Percentiles rank a stretch among this genome's conserved stretches.
These are phyloP conservation scores for Merluccius polli DNA, from an alignment of 2,797 vertebrate species.

Conservation along the genomic window DNA sequence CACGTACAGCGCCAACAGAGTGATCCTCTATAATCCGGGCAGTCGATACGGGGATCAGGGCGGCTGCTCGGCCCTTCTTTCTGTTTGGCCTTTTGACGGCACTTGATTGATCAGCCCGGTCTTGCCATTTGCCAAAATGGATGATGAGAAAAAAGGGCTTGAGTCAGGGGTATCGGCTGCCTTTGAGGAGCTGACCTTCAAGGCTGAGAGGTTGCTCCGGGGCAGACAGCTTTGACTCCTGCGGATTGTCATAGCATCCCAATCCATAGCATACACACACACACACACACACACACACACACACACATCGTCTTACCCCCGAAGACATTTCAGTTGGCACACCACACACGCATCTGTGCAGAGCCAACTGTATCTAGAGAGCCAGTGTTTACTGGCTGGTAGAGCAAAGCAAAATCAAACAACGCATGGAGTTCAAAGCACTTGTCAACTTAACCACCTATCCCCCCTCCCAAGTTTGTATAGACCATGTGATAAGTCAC, in stretches of 20 bases:
- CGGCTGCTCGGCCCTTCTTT: conserved; percentile 6
- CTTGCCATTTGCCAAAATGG: conserved; percentile 65
- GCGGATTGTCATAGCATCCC: conserved; percentile 35
- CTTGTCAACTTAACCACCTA: neutral
- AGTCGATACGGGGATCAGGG: conserved; percentile 55
- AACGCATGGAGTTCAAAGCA: neutral
- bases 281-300: neutral
- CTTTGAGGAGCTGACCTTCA: conserved; percentile 68
- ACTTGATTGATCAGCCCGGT: conserved; percentile 65
- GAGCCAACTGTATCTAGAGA: neutral
- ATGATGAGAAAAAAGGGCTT: conserved; percentile 61
- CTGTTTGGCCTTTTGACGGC: conserved; percentile 59
- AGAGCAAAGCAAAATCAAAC: neutral
- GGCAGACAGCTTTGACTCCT: conserved; percentile 46
- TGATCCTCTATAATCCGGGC: conserved; percentile 52
- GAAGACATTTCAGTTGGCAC: neutral
- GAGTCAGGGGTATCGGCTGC: conserved; percentile 60
- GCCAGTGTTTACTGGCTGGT: neutral
- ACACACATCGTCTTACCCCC: neutral
- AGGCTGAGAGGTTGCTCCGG: conserved; percentile 42
- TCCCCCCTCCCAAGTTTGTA: neutral
- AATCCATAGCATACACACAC: conserved; percentile 20
- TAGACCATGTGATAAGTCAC: neutral
- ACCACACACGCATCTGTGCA: neutral
- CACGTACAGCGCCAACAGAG: conserved; percentile 32